Percentiles rank a stretch among this genome's conserved stretches.
phyloP scores from a whole-genome alignment of 2,113 vertebrate genomes.

The Ceuthmochares aereus region DNA sequence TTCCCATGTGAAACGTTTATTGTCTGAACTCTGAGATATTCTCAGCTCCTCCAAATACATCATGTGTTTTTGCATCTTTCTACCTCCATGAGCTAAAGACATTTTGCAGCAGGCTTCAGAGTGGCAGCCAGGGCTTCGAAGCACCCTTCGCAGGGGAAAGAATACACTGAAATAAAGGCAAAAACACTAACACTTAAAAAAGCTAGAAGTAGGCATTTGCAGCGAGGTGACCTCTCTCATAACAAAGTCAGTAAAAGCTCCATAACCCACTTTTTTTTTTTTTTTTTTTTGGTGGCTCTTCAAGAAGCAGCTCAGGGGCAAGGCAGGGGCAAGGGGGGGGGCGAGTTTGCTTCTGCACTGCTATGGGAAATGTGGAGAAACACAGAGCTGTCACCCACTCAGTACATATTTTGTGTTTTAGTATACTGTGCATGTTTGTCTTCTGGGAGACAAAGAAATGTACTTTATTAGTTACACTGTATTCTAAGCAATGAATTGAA shows the following conservation, averaged over 20 bases:
- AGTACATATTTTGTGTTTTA: conserved; percentile 32
- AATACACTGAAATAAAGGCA: neutral
- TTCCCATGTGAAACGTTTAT: neutral
- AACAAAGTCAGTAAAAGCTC: neutral
- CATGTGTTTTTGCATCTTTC: neutral
- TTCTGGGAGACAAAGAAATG: conserved; percentile 63
- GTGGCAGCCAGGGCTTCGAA: neutral
- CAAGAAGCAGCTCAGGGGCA: neutral
- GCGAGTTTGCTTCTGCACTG: neutral
- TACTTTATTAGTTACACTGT: conserved; percentile 70
- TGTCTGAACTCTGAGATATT: neutral
- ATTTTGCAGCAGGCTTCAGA: neutral
- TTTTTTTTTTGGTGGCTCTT: neutral
- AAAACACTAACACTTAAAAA: neutral
- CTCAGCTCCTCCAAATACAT: neutral
- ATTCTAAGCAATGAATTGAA: conserved; percentile 72
- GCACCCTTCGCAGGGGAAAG: neutral
- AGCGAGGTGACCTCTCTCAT: neutral
- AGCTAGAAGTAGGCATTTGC: neutral
- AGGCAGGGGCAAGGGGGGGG: neutral
- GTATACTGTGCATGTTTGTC: conserved; percentile 64
- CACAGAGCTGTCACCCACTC: conserved; percentile 67
- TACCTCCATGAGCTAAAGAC: neutral
- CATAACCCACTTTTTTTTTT: neutral
- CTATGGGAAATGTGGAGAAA: conserved; percentile 26